Evolutionary conservation across 2,888 invertebrate species (phyloP).

Genomic region (Reticulitermes lucifugus): DNA sequence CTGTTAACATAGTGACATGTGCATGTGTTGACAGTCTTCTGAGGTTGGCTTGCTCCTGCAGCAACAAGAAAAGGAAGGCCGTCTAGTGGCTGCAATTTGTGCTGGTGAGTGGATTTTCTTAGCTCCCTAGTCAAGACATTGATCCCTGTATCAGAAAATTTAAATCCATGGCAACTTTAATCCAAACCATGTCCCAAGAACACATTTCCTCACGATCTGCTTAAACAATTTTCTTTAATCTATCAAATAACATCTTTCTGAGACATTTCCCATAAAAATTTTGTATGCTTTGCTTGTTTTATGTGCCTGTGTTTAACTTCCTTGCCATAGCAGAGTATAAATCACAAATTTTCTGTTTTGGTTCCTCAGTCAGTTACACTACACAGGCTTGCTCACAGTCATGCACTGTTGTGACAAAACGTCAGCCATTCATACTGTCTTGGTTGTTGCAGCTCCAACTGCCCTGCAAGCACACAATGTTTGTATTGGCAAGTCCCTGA

Average conservation of each 20-base stretch:
- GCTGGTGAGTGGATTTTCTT: constrained; percentile 71
- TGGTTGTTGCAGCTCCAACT: constrained; percentile 76
- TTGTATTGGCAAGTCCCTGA: constrained; percentile 81
- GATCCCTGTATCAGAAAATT: no score
- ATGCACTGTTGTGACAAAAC: background rate
- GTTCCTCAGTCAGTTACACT: background rate
- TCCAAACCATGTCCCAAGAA: no score
- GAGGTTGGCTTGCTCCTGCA: constrained; percentile 77
- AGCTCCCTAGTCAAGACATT: no score
- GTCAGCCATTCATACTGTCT: background rate
- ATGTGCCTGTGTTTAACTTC: no score
- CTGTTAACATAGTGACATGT: no score
- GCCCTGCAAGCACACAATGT: constrained; percentile 88
- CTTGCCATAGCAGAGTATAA: no score
- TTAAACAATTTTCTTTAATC: no score
- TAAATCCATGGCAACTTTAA: no score
- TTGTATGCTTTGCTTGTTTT: no score
- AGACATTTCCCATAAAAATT: no score
- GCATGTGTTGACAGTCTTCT: background rate
- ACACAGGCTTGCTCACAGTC: background rate
- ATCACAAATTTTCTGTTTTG: background rate
- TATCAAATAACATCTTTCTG: no score
- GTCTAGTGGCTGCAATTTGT: constrained; percentile 93
- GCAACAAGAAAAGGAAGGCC: constrained; percentile 79
- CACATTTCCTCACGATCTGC: no score